These are phyloP conservation scores for Rhimphoctona megacephalus DNA, from an alignment of 2,888 invertebrate species.

Conservation along the genomic window DNA sequence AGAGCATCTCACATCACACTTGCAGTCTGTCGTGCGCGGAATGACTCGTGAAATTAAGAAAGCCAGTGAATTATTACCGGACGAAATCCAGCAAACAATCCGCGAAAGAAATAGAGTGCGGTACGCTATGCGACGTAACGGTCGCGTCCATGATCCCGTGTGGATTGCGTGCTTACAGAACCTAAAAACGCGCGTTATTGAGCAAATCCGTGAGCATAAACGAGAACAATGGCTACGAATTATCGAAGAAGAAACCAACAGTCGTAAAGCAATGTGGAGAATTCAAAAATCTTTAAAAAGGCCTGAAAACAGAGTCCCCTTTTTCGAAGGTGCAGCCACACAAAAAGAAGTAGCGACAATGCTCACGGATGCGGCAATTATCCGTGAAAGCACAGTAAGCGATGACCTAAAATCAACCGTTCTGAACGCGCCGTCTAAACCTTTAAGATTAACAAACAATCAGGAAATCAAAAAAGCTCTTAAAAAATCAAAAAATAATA, in stretches of 20 bases:
- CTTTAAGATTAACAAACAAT: conserved; percentile 1
- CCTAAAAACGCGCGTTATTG: conserved; percentile 19
- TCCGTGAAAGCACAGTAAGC: conserved; percentile 16
- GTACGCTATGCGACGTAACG: conserved; percentile 34
- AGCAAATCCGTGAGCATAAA: conserved; percentile 18
- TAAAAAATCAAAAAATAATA: conserved; percentile 24
- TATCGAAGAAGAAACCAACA: conserved; percentile 36
- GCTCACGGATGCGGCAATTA: conserved; percentile 9
- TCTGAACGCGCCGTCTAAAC: conserved; percentile 8
- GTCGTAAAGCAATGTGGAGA: conserved; percentile 48
- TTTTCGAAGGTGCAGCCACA: conserved; percentile 35
- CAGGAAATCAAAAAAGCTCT: conserved; percentile 27
- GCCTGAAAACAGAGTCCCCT: conserved; percentile 7
- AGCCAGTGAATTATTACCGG: conserved; percentile 16
- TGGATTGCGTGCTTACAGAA: conserved; percentile 15
- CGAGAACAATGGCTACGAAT: conserved; percentile 39
- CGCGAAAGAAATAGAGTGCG: conserved; percentile 34
- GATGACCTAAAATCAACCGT: conserved; percentile 6
- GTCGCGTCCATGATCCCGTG: neutral
- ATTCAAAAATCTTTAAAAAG: conserved; percentile 43
- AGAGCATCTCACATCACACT: conserved; percentile 26
- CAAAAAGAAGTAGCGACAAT: conserved; percentile 12
- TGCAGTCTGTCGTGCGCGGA: conserved; percentile 9
- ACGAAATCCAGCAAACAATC: conserved; percentile 32
- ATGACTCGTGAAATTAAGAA: conserved; percentile 7